Base-by-base conservation (phyloP, 2,888 invertebrate species). In the Polymixis flavicincta region DNA sequence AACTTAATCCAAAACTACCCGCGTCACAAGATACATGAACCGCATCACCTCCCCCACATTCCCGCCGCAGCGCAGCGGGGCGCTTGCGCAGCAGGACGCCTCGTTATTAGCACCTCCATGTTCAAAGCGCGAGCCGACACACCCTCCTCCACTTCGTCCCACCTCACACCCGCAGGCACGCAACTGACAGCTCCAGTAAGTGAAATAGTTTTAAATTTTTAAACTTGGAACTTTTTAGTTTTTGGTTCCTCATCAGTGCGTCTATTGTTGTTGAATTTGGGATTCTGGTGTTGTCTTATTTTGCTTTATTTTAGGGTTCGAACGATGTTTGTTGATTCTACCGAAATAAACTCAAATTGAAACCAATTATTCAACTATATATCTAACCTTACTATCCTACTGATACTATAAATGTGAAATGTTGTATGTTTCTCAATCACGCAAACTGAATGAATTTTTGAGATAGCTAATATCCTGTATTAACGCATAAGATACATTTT, bases 51-150 rank as follows among this genome's bases (percentile, higher is more conserved):
- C 79, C 89, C 85, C 77, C 78, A 89, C 91, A 94, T 95, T 94
- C 94, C 91, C 88, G 61, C 76, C 95, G 64, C 96, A 93, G 95
- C 95, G 64, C 96, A 93, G 95, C 95, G 91, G 95, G 95, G 91
- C 92, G 93, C 92, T 75, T 25, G 89, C 95, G 89, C 96, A 83
- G 93, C 94, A 91, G 95, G 96, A 89, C 89, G 93, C 92, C 95
- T 95, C 94, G 95, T 96, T 96, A 96, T 96, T 96, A 96, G 94
- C 96, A 95, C 96, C 96, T 96, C 95, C 88, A 78, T 87, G 90
- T 88, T 93, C 95, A 95, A 96, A 95, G 95, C 91, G 85, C 83
- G 90, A 71, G 75, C 84, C 83, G 80, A 80, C 80, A 64, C 83
- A 67, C 74, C 75, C 52, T 71, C 65, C 55, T 45, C 70, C 74